Base-by-base conservation (phyloP, 2,797 vertebrate species). In the Chaetophractus vellerosus region DNA sequence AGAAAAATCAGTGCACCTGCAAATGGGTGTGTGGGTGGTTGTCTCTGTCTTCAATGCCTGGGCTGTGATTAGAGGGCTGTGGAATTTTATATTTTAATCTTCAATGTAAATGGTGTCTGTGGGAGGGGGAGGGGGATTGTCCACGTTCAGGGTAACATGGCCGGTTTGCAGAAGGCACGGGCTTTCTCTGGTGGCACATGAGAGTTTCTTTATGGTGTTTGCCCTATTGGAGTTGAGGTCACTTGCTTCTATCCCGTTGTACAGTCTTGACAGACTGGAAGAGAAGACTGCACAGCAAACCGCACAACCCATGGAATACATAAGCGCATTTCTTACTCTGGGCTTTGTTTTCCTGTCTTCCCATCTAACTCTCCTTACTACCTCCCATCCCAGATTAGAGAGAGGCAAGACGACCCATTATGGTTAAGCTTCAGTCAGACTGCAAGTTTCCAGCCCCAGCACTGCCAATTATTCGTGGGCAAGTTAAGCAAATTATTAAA, bases 1-100 rank as follows among this genome's bases (percentile, higher is more conserved):
- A 82, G 92, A 83, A 86, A 92, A 92, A 64, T 48, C 84, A 50
- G 95, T 45, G 52, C 84, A 91, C 96, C 96, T 97, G 97, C 94
- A 82, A 82, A 71, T 45, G 81, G 50, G 9, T 74, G 57, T 85
- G 95, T 90, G 91, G 96, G 95, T 0, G 59, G 63, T 74, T 57
- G 84, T 85, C 41, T 36, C 79, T 36, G 86, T 81, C 61, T 83
- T 41, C 38, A 18, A 8, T 55, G 86, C 93, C 66, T 75, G 23
- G 76, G 72, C 78, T 86, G 74, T 80, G 82, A 76, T 95, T 75
- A 82, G 74, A 78, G 63, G 36, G 5, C 72, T 79, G 64, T 41
- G 61, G 59, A 83, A 90, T 71, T 55, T 80, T 71, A 26, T 50
- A 93, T 88, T 93, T 93, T 75, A 48, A 83, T 96, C 90, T 76